Percentiles rank a stretch among this genome's conserved stretches.
Conservation (phyloP, 2,113 vertebrate genomes). For the Oryzias curvinotus region DNA sequence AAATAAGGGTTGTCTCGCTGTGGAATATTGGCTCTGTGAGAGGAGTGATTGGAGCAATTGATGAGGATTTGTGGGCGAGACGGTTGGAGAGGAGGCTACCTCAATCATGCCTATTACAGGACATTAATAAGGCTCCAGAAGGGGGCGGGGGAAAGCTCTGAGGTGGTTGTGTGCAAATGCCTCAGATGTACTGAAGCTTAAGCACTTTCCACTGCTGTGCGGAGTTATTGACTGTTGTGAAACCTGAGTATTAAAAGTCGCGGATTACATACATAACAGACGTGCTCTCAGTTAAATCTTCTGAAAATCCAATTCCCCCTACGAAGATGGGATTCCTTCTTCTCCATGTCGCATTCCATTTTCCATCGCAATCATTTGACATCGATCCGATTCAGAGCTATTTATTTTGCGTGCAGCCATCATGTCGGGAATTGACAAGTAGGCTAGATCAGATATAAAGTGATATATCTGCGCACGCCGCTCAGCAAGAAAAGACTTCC, state of each 20-base stretch:
- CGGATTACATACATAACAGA: conserved; percentile 46
- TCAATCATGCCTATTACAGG: conserved; percentile 62
- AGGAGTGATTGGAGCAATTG: conserved; percentile 64
- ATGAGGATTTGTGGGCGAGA: conserved; percentile 62
- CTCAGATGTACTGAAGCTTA: conserved; percentile 4
- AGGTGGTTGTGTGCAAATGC: conserved; percentile 26
- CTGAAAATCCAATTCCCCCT: conserved; percentile 70
- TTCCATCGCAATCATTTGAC: conserved; percentile 58
- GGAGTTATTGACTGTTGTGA: conserved; percentile 45
- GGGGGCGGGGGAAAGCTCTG: conserved; percentile 33
- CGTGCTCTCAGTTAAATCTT: conserved; percentile 57
- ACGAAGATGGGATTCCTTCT: conserved; percentile 64
- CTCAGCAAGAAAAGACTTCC: not conserved
- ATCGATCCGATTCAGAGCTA: conserved; percentile 71
- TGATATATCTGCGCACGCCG: conserved; percentile 23
- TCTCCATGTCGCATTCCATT: conserved; percentile 57
- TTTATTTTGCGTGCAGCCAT: conserved; percentile 64
- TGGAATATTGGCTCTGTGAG: conserved; percentile 46
- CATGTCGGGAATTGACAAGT: conserved; percentile 58
- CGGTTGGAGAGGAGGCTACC: conserved; percentile 25
- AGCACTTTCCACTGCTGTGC: conserved; percentile 13
- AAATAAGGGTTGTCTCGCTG: conserved; percentile 58
- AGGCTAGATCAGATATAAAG: conserved; percentile 55
- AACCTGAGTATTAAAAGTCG: conserved; percentile 29
- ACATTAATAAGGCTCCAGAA: conserved; percentile 55